A percentile compares a stretch with the other conserved stretches of the same genome.
Conservation (phyloP, 2,113 vertebrate genomes). For the Chionodraco myersi region DNA sequence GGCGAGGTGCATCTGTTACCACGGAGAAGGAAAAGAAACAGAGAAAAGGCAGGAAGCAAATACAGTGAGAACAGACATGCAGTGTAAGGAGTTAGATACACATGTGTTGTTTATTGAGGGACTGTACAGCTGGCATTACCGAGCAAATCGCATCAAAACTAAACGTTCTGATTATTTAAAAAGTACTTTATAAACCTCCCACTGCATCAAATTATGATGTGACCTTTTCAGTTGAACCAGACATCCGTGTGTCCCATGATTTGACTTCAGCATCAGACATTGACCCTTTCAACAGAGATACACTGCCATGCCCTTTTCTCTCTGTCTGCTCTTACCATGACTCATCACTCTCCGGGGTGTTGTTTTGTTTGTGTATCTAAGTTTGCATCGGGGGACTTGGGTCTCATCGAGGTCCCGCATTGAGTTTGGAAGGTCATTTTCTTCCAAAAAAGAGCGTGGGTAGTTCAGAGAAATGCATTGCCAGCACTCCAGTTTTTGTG, state of each 20-base stretch:
- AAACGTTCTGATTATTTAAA: neutral
- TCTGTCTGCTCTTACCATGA: slow-evolving; percentile 51
- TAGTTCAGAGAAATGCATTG: slow-evolving; percentile 18
- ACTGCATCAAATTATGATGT: neutral
- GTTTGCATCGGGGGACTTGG: slow-evolving; percentile 44
- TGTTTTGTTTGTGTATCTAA: slow-evolving; percentile 57
- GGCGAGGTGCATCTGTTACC: slow-evolving; percentile 37
- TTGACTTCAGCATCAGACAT: slow-evolving; percentile 5
- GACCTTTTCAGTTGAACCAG: slow-evolving; percentile 15
- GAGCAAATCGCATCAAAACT: slow-evolving; percentile 14
- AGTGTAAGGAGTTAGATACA: neutral
- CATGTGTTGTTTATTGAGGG: neutral
- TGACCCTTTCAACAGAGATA: slow-evolving; percentile 41
- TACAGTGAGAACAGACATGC: neutral
- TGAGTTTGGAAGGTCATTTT: slow-evolving; percentile 43
- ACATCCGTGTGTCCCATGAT: slow-evolving; percentile 2
- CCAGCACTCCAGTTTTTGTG: slow-evolving; percentile 1
- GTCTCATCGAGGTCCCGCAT: slow-evolving; percentile 52
- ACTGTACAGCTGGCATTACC: slow-evolving; percentile 8
- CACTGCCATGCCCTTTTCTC: slow-evolving; percentile 16
- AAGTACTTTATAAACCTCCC: neutral
- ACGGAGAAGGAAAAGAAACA: slow-evolving; percentile 1
- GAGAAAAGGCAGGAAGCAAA: slow-evolving; percentile 1
- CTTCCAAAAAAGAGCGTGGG: slow-evolving; percentile 29
- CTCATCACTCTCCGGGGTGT: slow-evolving; percentile 64